Evolutionary conservation across 2,888 invertebrate genomes (phyloP).

Genomic region (Callyntrura sp.): DNA sequence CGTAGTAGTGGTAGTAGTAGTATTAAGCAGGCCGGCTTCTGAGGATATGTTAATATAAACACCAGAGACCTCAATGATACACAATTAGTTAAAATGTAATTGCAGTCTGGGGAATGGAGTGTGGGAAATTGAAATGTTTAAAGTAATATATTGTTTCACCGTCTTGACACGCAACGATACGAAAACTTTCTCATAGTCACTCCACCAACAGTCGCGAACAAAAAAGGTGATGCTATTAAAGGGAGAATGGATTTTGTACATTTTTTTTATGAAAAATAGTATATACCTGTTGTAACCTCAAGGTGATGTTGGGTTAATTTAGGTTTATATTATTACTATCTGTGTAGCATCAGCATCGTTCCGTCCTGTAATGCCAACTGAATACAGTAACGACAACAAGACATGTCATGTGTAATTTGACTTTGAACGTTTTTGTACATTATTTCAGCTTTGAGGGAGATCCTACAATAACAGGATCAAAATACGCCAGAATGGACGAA

Average conservation of each 20-base stretch:
- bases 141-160: conserved; percentile 41
- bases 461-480: conserved; percentile 85
- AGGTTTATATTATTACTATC: too few species aligned
- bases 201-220: background rate
- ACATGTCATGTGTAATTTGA: background rate
- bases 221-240: background rate
- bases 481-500: conserved; percentile 96
- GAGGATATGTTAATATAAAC: background rate
- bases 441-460: conserved; percentile 81
- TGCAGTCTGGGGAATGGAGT: conserved; percentile 63
- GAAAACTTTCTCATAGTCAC: conserved; percentile 49
- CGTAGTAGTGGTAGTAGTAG: background rate
- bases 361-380: too few species aligned
- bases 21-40: conserved; percentile 19
- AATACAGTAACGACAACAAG: too few species aligned
- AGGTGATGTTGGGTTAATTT: background rate
- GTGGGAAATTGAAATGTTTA: conserved; percentile 64
- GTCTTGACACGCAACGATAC: conserved; percentile 52
- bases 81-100: conserved; percentile 70
- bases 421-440: background rate
- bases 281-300: background rate
- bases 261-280: conserved; percentile 14
- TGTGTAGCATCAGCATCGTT: too few species aligned
- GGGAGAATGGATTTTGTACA: background rate
- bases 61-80: conserved; percentile 14